phyloP scores from a whole-genome alignment of 2,888 invertebrate genomes.

The Tenthredo scrophulariae region DNA sequence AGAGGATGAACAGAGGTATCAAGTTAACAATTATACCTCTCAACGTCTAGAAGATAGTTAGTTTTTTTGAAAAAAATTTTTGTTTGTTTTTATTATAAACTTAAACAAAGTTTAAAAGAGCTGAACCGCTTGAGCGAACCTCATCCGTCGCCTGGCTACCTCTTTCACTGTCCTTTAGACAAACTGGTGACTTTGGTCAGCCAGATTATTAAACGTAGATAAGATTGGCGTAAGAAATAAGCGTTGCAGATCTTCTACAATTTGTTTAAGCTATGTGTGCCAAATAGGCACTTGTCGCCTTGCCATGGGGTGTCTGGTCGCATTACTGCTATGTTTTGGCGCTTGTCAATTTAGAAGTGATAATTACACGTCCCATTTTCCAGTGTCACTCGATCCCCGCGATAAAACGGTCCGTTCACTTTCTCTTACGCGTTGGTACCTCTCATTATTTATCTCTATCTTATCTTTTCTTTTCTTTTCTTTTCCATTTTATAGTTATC shows the following conservation, averaged over 20 bases:
- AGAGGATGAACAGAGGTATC: conserved; percentile 46
- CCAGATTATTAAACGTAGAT: conserved; percentile 13
- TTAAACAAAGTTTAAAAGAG: conserved; percentile 45
- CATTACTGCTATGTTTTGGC: conserved; percentile 51
- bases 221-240: conserved; percentile 20
- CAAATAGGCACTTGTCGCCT: conserved; percentile 50
- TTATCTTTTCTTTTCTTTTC: conserved; percentile 33
- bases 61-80: conserved; percentile 52
- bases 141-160: conserved; percentile 7
- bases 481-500: conserved; percentile 46
- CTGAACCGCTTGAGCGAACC: conserved; percentile 41
- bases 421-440: conserved; percentile 13
- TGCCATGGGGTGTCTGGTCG: conserved; percentile 54
- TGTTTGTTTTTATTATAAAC: conserved; percentile 57
- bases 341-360: conserved; percentile 53
- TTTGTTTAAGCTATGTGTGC: conserved; percentile 45
- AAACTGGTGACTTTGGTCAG: neutral
- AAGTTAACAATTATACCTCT: conserved; percentile 46
- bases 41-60: conserved; percentile 50
- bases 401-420: conserved; percentile 68
- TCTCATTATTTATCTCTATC: conserved; percentile 8
- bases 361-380: conserved; percentile 55
- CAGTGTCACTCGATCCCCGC: conserved; percentile 66
- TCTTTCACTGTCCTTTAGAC: conserved; percentile 13
- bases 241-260: conserved; percentile 44